Conservation (phyloP, 1,140 invertebrate species). For the Drosophila watanabei region DNA sequence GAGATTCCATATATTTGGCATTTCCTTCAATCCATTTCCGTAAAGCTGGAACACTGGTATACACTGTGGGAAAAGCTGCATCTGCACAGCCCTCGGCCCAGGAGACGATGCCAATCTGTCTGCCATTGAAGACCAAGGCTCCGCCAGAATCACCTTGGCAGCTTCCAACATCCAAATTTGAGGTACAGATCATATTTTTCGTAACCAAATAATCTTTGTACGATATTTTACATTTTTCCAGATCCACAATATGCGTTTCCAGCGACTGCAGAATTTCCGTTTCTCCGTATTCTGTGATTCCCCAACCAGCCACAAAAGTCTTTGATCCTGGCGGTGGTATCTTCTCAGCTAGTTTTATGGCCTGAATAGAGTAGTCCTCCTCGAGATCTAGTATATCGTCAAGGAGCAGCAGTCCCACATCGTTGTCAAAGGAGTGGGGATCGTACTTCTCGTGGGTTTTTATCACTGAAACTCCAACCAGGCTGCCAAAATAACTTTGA, state of each 20-base stretch:
- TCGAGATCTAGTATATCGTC: neutral
- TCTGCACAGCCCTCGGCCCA: slow-evolving; percentile 20
- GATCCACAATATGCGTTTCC: neutral
- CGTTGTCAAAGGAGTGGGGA: slow-evolving; percentile 1
- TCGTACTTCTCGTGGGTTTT: slow-evolving; percentile 5
- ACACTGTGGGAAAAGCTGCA: slow-evolving; percentile 11
- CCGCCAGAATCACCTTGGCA: slow-evolving; percentile 24
- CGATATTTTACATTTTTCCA: neutral
- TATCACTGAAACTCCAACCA: slow-evolving; percentile 2
- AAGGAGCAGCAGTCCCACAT: slow-evolving; percentile 20
- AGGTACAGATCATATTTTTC: slow-evolving; percentile 7
- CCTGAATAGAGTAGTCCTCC: neutral
- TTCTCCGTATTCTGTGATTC: neutral
- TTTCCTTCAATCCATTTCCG: slow-evolving; percentile 5
- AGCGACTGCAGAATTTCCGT: slow-evolving; percentile 7
- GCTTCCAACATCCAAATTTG: neutral
- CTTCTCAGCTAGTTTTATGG: slow-evolving; percentile 4
- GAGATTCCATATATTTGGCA: neutral
- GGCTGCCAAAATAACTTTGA: neutral
- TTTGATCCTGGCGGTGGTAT: neutral
- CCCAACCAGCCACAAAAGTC: slow-evolving; percentile 19
- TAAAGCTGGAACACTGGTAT: slow-evolving; percentile 18
- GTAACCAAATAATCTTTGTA: slow-evolving; percentile 6
- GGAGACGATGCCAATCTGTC: slow-evolving; percentile 10
- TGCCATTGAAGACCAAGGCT: slow-evolving; percentile 6